These are phyloP conservation scores for Hiodon alosoides DNA, from an alignment of 2,113 vertebrate species.

Conservation along the genomic window DNA sequence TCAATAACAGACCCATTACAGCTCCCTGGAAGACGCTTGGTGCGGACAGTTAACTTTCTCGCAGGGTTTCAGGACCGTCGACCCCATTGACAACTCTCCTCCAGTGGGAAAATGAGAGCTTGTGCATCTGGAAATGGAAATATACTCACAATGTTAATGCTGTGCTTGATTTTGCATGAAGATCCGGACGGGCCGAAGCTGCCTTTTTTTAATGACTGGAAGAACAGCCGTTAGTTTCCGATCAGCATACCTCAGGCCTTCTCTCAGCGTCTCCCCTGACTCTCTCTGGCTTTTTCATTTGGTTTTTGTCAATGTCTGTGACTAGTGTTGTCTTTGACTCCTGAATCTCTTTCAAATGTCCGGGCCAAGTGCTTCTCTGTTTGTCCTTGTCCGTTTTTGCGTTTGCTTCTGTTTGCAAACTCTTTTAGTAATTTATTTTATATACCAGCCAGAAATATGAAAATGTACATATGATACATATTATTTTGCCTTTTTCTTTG, in stretches of 20 bases:
- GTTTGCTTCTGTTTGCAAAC: constrained; percentile 6
- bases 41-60: not conserved
- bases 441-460: not conserved
- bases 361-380: constrained; percentile 47
- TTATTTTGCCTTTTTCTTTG: too few relatives aligned
- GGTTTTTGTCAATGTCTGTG: not conserved
- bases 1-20: not conserved
- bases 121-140: not conserved
- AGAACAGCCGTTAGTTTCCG: not conserved
- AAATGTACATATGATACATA: too few relatives aligned
- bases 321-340: constrained; percentile 32
- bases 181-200: not conserved
- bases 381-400: constrained; percentile 17
- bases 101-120: not conserved
- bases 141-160: not conserved
- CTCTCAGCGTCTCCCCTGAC: not conserved
- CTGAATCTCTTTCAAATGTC: constrained; percentile 20
- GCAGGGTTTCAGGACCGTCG: not conserved
- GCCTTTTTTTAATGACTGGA: not conserved
- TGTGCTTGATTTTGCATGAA: not conserved
- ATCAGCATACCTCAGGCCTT: not conserved
- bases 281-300: not conserved
- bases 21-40: too few relatives aligned
- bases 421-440: constrained; percentile 21
- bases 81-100: not conserved